Conservation (phyloP, 2,113 vertebrate genomes). For the Sturnira hondurensis region DNA sequence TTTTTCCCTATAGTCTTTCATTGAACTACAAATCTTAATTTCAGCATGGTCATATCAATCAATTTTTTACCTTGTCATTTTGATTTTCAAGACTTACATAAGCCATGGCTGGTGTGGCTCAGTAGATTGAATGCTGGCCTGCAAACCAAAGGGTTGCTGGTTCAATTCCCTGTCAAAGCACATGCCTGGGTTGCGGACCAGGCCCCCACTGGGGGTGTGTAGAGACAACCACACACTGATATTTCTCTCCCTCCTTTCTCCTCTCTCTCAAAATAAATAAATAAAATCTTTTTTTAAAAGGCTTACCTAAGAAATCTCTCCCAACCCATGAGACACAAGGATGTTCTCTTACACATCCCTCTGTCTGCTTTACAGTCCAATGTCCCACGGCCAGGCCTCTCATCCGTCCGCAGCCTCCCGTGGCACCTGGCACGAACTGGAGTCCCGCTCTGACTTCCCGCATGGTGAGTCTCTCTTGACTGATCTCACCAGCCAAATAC, state of each 20-base stretch:
- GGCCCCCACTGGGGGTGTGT: too few species aligned
- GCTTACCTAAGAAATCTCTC: neutral
- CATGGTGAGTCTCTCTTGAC: neutral
- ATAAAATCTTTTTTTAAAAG: too few species aligned
- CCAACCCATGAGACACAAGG: neutral
- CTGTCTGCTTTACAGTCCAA: neutral
- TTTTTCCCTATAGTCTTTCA: neutral
- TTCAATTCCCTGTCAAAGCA: too few species aligned
- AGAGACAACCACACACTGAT: too few species aligned
- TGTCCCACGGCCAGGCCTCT: neutral
- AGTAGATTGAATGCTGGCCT: too few species aligned
- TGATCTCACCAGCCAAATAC: neutral
- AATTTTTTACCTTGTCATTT: neutral
- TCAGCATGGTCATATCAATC: neutral
- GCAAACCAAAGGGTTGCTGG: too few species aligned
- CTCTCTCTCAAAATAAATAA: too few species aligned
- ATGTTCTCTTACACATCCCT: neutral
- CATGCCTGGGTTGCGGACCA: too few species aligned
- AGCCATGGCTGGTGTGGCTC: neutral
- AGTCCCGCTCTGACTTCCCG: neutral
- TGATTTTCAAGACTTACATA: neutral
- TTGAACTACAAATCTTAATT: neutral
- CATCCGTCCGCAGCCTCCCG: neutral
- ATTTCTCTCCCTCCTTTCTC: too few species aligned
- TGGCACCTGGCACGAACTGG: accelerated